phyloP scores from a whole-genome alignment of 2,888 invertebrate species.

The Auanema freiburgensis region DNA sequence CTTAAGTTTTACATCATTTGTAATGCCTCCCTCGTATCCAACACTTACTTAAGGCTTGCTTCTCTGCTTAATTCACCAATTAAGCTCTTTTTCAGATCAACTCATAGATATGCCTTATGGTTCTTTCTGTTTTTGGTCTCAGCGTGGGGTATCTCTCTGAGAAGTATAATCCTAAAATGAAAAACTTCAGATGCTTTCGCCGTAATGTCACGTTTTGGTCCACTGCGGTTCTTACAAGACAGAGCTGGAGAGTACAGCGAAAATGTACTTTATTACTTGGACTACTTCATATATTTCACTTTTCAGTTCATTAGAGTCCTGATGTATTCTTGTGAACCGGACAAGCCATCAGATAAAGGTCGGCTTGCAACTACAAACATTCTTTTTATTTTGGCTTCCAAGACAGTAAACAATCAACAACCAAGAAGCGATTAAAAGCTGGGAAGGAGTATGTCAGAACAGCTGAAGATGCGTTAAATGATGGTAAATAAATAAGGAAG shows the following conservation, averaged over 20 bases:
- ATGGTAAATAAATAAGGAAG: conserved; percentile 17
- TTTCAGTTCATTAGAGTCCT: no score
- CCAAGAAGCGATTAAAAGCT: not conserved
- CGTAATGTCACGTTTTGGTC: conserved; percentile 50
- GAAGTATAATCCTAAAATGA: no score
- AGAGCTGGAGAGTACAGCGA: conserved; percentile 53
- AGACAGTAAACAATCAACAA: not conserved
- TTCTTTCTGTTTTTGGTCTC: no score
- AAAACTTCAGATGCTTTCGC: conserved; percentile 42
- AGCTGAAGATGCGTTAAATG: conserved; percentile 42
- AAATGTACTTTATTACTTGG: conserved; percentile 20
- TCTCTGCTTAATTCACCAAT: no score
- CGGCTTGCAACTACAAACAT: not conserved
- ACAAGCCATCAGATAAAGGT: no score
- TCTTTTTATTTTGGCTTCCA: not conserved
- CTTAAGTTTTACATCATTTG: no score
- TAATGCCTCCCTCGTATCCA: no score
- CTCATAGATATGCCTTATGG: no score
- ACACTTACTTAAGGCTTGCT: no score
- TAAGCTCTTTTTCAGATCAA: no score
- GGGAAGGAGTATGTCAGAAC: conserved; percentile 12
- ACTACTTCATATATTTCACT: not conserved
- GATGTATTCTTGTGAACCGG: no score
- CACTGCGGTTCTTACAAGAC: conserved; percentile 43
- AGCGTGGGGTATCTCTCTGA: no score